Evolutionary conservation across 2,113 vertebrate genomes (phyloP), one percentile per base, ranked within the genome.

Genomic region (Coryphaenoides rupestris): DNA sequence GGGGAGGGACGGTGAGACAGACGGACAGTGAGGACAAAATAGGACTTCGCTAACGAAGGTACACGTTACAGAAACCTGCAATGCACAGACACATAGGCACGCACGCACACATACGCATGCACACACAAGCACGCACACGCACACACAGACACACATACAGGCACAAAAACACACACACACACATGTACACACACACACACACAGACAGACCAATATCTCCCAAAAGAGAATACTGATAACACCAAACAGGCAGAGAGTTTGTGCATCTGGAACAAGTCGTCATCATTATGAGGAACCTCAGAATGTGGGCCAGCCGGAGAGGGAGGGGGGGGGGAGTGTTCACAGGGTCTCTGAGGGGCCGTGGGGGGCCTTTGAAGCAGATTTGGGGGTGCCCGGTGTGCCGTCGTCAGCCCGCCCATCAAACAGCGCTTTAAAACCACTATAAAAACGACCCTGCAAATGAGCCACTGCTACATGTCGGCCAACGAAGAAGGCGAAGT

Each of bases 351-450:
- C 78, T 78, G 77, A 81, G 78, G 71, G 79, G 68, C 69, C 64
- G 50, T 54, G 10, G 33, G 15, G 13, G 55, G 46, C 74, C 80
- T 83, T 83, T 86, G 77, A 84, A 79, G 78, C 12, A 58, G 19
- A 47, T 24, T 69, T 69, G 66, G 72, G 79, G 73, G 77, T 69
- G 10, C 78, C 70, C 65, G 13, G 49, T 59, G 69, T 69, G 72
- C 2, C 28, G 72, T 75, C 64, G 14, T 69, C 60, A 63, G 64
- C 33, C 9, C 33, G 33, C 60, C 66, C 83, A 84, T 87, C 87
- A 86, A 87, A 86, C 75, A 40, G 22, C 6, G 21, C 76, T 60
- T 79, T 80, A 78, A 85, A 86, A 88, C 85, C 81, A 85, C 73
- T 65, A 70, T 40, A 40, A 40, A 17, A 66, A 70, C 75, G 63